Evolutionary conservation across 1,140 invertebrate species (phyloP), one percentile per base, ranked within the genome.

Genomic region (Drosophila navojoa): DNA sequence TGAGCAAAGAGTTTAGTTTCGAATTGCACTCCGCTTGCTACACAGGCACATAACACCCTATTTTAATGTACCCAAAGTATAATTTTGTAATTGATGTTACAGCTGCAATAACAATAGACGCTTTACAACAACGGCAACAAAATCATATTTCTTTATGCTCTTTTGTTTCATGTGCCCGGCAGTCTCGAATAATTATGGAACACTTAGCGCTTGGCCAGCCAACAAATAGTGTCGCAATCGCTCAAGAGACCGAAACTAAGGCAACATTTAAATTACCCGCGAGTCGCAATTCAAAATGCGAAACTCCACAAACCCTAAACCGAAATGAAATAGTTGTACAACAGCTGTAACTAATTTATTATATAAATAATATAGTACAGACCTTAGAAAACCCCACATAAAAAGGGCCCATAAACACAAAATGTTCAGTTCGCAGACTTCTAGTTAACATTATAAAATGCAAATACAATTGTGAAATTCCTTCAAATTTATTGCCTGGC

Each of bases 161-260:
- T 29, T 13, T 13, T 32, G 27, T 35, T 38, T 62, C 54, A 61
- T 61, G 54, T 69, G 16, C 16, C 16, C 38, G 50, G 47, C 42
- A 47, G 54, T 32, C 40, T 70, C 58, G 32, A 27, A 66, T 77
- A 84, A 77, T 85, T 86, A 77, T 81, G 76, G 57, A 79, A 63
- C 63, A 66, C 67, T 84, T 84, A 72, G 76, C 61, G 67, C 77
- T 79, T 82, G 67, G 66, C 47, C 81, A 77, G 69, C 45, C 62
- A 81, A 49, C 63, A 38, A 61, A 52, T 32, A 49, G 57, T 84
- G 73, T 52, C 64, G 10, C 68, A 72, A 68, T 40, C 22, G 49
- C 44, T 22, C 40, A 54, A 67, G 54, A 58, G 32, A 68, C 35
- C 62, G 62, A 58, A 68, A 60, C 66, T 54, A 64, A 38, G 55